Evolutionary conservation across 2,888 invertebrate species (phyloP), one percentile per base, ranked within the genome.

Genomic region (Seira sanloemensis): DNA sequence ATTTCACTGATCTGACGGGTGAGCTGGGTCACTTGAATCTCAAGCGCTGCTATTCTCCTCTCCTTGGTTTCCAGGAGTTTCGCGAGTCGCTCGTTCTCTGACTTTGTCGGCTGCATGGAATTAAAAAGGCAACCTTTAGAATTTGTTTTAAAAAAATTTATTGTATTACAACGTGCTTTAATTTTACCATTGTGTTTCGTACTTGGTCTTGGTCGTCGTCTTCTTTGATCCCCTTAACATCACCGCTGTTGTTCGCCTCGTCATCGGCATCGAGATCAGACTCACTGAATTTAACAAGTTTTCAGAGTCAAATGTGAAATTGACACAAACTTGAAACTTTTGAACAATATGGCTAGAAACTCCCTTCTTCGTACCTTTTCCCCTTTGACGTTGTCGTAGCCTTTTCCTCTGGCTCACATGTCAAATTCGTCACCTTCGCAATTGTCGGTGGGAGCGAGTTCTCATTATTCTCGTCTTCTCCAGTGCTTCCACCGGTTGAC

Each of bases 191-290:
- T 9, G 27, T 25, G n/a, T 23, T 1, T 21, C 26, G 46, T 79
- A 83, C 83, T 19, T 72, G 77, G 4, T 73, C 79, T 27, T 27
- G 69, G 7, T 86, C 86, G 12, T 86, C 86, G 9, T 86, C 86
- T 18, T 86, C 86, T 46, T 84, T 80, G 62, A 54, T 77, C 12
- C 68, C 86, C 50, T 75, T 77, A 19, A 86, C 86, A 4, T 84
- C 84, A 0, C 86, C 88, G 76, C 89, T 89, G 76, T 89, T 89
- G 88, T 93, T 93, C 90, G 93, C 93, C 88, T 93, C 93, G 86
- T 93, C 92, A 87, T 93, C 93, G 37, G 93, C 93, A 89, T 93
- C 93, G 85, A 93, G 91, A 90, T 93, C 93, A 82, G 93, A 93
- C 66, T 93, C 93, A 90, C 93, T 93, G 90, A 66, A 37, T 46